Conservation (phyloP, 2,113 vertebrate species). For the Sturnus vulgaris region DNA sequence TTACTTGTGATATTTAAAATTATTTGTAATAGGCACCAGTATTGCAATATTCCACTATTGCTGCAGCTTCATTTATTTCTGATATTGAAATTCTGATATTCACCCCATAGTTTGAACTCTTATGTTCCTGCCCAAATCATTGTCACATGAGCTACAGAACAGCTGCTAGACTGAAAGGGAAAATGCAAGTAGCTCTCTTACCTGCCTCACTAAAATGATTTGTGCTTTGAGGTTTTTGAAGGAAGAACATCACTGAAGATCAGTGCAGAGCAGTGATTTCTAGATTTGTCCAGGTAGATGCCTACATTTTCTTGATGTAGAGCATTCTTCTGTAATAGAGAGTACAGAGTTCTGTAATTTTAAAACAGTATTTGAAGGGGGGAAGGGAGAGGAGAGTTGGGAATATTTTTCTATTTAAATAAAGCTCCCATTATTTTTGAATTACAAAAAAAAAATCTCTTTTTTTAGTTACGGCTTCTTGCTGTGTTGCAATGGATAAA, state of each 20-base stretch:
- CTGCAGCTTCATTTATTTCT: not conserved
- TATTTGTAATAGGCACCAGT: not conserved
- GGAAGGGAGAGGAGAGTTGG: not conserved
- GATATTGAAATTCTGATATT: not conserved
- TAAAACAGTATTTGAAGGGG: not conserved
- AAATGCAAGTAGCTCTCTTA: not conserved
- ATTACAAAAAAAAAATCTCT: accelerated
- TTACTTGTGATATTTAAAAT: not conserved
- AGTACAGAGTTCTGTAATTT: not conserved
- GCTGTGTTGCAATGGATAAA: not conserved
- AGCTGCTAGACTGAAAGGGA: not conserved
- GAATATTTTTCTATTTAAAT: not conserved
- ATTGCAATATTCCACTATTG: not conserved
- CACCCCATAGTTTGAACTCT: not conserved
- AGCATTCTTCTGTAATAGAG: not conserved
- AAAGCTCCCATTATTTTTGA: not conserved
- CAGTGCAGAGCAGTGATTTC: not conserved
- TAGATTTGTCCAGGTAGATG: not conserved
- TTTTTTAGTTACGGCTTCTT: not conserved
- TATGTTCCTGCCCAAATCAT: not conserved
- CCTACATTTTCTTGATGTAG: not conserved
- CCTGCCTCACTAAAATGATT: not conserved
- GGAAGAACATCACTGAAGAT: not conserved
- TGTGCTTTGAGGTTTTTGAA: not conserved
- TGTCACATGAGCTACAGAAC: not conserved